Conservation (phyloP, 2,113 vertebrate species). For the Cynopterus brachyotis region DNA sequence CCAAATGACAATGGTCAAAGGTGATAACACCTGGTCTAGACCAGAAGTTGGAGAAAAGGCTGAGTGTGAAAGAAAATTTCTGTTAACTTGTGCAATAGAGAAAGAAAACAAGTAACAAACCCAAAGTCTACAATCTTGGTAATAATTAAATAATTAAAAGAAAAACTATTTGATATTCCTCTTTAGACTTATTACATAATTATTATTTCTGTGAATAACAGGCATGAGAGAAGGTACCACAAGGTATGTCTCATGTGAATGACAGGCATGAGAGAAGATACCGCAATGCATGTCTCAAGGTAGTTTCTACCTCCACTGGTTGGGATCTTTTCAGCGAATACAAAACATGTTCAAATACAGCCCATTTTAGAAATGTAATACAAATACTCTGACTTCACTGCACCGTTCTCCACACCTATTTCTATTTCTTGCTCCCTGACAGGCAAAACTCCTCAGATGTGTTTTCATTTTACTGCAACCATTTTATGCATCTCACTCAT, state of each 20-base stretch:
- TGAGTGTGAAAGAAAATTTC: background rate
- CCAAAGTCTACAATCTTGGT: background rate
- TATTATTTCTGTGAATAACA: background rate
- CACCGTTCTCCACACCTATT: too few relatives aligned
- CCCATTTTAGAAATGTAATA: background rate
- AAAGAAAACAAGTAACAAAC: background rate
- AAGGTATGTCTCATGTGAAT: background rate
- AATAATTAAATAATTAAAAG: background rate
- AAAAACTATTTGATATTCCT: background rate
- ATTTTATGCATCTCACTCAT: background rate
- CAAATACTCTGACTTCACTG: background rate
- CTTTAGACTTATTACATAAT: background rate
- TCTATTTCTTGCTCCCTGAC: background rate
- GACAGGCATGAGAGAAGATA: accelerated
- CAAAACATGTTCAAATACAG: background rate
- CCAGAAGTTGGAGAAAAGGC: background rate
- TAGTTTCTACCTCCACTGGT: background rate
- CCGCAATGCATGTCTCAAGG: background rate
- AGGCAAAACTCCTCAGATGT: background rate
- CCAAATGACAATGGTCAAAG: background rate
- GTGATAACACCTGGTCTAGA: background rate
- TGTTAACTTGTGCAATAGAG: background rate
- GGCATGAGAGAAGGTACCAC: accelerated
- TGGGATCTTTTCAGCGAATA: background rate
- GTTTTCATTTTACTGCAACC: background rate